Percentiles rank a stretch among this genome's conserved stretches.
These are phyloP conservation scores for Seladonia tumulorum DNA, from an alignment of 2,888 invertebrate species.

Conservation along the genomic window DNA sequence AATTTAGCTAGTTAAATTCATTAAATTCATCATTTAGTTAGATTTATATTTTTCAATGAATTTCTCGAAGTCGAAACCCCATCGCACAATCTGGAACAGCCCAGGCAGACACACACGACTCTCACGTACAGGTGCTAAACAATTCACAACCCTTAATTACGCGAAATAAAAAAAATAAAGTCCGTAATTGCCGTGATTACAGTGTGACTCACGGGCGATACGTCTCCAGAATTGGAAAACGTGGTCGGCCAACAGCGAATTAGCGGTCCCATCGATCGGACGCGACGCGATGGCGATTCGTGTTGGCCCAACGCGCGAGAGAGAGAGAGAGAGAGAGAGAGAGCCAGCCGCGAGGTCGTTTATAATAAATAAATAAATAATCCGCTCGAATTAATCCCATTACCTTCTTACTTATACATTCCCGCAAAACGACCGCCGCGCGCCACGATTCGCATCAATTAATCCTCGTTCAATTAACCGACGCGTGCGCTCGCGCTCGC, in stretches of 20 bases:
- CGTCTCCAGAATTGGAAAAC: background rate
- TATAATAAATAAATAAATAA: slow-evolving; percentile 12
- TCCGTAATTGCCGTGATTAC: background rate
- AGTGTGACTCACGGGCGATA: background rate
- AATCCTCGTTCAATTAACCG: slow-evolving; percentile 2
- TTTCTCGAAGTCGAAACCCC: too few relatives aligned
- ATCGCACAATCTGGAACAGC: too few relatives aligned
- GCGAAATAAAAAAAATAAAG: background rate
- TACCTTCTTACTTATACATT: slow-evolving; percentile 9
- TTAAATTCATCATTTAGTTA: too few relatives aligned
- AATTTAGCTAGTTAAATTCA: too few relatives aligned
- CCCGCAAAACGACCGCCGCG: background rate
- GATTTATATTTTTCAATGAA: too few relatives aligned
- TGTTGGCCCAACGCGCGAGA: background rate
- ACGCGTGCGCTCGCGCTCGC: background rate
- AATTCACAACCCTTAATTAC: background rate
- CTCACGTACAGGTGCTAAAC: background rate
- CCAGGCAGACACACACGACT: background rate
- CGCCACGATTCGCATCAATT: background rate
- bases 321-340: background rate
- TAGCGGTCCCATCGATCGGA: background rate
- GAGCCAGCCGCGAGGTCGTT: background rate
- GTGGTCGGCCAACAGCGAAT: background rate
- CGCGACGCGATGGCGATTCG: background rate
- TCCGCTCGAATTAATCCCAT: slow-evolving; percentile 7